phyloP scores from a whole-genome alignment of 2,888 invertebrate genomes.

The Zhuqinia jingwanae region DNA sequence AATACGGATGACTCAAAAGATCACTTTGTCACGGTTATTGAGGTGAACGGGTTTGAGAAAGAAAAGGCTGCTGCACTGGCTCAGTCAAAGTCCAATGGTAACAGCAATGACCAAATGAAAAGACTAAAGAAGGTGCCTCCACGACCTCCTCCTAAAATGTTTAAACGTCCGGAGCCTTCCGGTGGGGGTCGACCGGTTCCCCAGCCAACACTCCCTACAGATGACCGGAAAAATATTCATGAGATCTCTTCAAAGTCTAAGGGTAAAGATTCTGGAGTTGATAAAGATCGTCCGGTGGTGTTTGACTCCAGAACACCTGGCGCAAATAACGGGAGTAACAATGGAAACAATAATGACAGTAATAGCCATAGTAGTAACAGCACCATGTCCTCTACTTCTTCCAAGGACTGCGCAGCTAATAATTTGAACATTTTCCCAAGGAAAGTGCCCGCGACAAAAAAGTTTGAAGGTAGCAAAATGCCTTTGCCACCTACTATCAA shows the following conservation, averaged over 20 bases:
- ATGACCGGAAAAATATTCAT: constrained; percentile 40
- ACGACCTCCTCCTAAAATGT: constrained; percentile 81
- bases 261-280: constrained; percentile 23
- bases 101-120: constrained; percentile 63
- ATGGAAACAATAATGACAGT: constrained; percentile 66
- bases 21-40: constrained; percentile 93
- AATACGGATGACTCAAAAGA: constrained; percentile 80
- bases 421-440: constrained; percentile 59
- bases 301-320: constrained; percentile 76
- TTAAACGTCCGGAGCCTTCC: constrained; percentile 78
- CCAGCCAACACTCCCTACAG: constrained; percentile 23
- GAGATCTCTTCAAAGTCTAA: constrained; percentile 56
- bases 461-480: constrained; percentile 76
- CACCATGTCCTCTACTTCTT: constrained; percentile 57
- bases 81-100: constrained; percentile 67
- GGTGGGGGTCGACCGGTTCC: constrained; percentile 40
- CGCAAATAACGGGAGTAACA: constrained; percentile 48
- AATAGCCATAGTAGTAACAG: constrained; percentile 64
- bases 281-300: constrained; percentile 75
- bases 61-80: constrained; percentile 79
- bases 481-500: constrained; percentile 72
- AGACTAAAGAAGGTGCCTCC: constrained; percentile 80
- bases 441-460: constrained; percentile 44
- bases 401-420: constrained; percentile 48
- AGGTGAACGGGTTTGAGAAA: constrained; percentile 87